Evolutionary conservation across 2,888 invertebrate species (phyloP).

Genomic region (Acronicta leporina): DNA sequence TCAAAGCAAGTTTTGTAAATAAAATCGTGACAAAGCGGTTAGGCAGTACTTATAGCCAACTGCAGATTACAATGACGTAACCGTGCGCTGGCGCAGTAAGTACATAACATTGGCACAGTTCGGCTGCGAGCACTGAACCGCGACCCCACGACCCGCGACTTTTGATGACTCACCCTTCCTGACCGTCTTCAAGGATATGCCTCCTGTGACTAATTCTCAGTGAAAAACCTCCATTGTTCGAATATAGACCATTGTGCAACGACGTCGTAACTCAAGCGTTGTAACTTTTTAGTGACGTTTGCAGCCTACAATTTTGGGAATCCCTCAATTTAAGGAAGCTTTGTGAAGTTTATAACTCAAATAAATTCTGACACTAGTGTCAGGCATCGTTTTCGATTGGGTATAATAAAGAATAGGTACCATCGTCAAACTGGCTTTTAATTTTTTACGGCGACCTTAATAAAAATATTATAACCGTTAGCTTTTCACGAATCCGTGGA

Average conservation of each 20-base stretch:
- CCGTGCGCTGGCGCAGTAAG: constrained; percentile 38
- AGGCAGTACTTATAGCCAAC: constrained; percentile 20
- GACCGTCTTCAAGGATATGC: constrained; percentile 76
- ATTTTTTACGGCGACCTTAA: constrained; percentile 15
- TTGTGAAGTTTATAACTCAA: constrained; percentile 2
- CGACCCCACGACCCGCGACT: constrained; percentile 73
- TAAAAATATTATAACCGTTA: constrained; percentile 28
- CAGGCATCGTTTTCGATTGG: constrained; percentile 7
- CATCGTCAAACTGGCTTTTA: constrained; percentile 23
- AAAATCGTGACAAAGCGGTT: constrained; percentile 7
- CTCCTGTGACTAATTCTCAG: constrained; percentile 75
- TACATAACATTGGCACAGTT: constrained; percentile 61
- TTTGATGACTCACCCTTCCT: constrained; percentile 81
- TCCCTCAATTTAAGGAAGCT: constrained; percentile 18
- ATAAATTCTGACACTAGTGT: constrained; percentile 29
- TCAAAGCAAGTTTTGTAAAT: background rate
- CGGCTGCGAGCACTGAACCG: constrained; percentile 74
- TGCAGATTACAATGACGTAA: constrained; percentile 35
- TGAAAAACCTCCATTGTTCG: constrained; percentile 80
- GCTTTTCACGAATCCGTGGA: constrained; percentile 2
- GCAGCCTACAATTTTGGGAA: constrained; percentile 35
- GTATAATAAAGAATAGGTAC: constrained; percentile 29
- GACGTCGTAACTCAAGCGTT: constrained; percentile 59
- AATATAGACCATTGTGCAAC: constrained; percentile 59
- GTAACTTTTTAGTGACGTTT: constrained; percentile 35